Evolutionary conservation across 2,113 vertebrate species (phyloP).

Genomic region (Fregetta grallaria): DNA sequence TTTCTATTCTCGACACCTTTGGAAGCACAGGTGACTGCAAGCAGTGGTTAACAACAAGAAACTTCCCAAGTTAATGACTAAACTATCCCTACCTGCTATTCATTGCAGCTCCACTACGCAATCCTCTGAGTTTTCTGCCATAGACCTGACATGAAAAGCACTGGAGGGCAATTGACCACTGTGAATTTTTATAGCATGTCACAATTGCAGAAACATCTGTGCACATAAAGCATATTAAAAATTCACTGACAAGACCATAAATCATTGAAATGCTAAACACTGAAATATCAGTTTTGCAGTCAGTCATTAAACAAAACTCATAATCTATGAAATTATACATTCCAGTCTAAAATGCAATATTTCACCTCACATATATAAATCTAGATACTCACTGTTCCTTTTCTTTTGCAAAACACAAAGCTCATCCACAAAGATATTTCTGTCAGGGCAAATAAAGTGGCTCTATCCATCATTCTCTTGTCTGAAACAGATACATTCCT

Average conservation of each 20-base stretch:
- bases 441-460: constrained; percentile 37
- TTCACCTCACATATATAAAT: constrained; percentile 8
- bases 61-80: background rate
- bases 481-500: constrained; percentile 26
- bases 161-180: constrained; percentile 6
- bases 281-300: constrained; percentile 47
- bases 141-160: background rate
- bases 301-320: constrained; percentile 57
- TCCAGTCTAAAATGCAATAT: constrained; percentile 45
- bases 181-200: constrained; percentile 10
- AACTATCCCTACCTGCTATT: background rate
- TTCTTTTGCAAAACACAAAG: constrained; percentile 23
- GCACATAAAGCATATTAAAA: constrained; percentile 16
- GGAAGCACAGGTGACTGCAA: background rate
- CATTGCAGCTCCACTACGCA: background rate
- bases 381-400: background rate
- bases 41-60: background rate
- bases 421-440: constrained; percentile 35
- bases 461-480: constrained; percentile 42
- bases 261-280: constrained; percentile 39
- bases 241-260: constrained; percentile 39
- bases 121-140: background rate
- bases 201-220: constrained; percentile 43
- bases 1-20: background rate
- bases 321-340: constrained; percentile 54